phyloP scores from a whole-genome alignment of 2,113 vertebrate genomes.

The Rhineura floridana region DNA sequence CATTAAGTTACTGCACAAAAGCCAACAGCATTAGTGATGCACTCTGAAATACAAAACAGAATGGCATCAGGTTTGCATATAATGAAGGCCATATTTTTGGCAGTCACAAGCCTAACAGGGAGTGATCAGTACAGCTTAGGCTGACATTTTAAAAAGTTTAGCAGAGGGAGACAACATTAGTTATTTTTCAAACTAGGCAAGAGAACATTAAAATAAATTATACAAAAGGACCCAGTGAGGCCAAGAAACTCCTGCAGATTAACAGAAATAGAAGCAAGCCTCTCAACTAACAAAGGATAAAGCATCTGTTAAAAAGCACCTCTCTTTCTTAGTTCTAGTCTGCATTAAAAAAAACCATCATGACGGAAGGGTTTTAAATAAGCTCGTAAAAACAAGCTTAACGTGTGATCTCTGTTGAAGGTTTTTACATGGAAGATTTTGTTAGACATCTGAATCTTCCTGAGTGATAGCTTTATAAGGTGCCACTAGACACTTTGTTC shows the following conservation, averaged over 20 bases:
- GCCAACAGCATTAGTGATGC: constrained; percentile 25
- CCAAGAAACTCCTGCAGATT: constrained; percentile 32
- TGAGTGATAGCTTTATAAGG: too few relatives aligned
- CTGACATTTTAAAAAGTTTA: constrained; percentile 19
- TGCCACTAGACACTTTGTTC: too few relatives aligned
- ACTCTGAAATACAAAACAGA: constrained; percentile 29
- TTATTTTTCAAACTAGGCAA: constrained; percentile 28
- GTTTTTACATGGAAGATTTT: not conserved
- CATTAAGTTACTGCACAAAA: constrained; percentile 29
- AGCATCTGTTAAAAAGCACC: constrained; percentile 52
- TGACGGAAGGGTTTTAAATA: not conserved
- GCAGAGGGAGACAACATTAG: not conserved
- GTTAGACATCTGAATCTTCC: not conserved
- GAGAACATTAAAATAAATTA: not conserved
- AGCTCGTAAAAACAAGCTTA: not conserved
- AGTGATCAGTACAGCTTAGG: not conserved
- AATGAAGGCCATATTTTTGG: constrained; percentile 37
- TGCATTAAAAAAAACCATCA: constrained; percentile 10
- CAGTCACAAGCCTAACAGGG: not conserved
- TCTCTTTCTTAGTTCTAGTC: constrained; percentile 36
- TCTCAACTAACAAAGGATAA: constrained; percentile 45
- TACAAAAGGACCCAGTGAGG: constrained; percentile 40
- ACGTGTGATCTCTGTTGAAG: not conserved
- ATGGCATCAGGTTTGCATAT: constrained; percentile 19
- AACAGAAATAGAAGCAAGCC: constrained; percentile 32